Conservation (phyloP, 2,888 invertebrate genomes). For the Dicycla oo region DNA sequence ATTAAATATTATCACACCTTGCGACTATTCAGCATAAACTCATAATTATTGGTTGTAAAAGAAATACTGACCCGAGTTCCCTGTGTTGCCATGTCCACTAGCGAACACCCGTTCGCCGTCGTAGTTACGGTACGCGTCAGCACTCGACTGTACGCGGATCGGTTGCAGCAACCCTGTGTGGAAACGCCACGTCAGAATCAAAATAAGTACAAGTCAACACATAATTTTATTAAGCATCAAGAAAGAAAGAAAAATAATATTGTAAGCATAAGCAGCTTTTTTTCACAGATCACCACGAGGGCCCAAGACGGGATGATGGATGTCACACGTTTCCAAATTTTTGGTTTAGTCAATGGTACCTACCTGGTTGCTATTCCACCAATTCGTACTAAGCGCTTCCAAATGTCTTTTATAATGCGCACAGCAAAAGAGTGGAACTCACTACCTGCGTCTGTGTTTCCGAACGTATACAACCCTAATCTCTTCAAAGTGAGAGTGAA, state of each 20-base stretch:
- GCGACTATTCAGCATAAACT: not conserved
- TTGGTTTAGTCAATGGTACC: too few species aligned
- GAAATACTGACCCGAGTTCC: not conserved
- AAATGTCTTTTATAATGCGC: too few species aligned
- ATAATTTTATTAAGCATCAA: too few species aligned
- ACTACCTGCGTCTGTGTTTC: too few species aligned
- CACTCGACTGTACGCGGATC: constrained; percentile 14
- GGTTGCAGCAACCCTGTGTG: constrained; percentile 13
- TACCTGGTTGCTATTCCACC: too few species aligned
- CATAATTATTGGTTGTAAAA: not conserved
- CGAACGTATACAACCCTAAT: too few species aligned
- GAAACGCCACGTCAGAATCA: not conserved
- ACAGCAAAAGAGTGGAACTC: too few species aligned
- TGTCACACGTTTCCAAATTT: too few species aligned
- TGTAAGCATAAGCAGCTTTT: not conserved
- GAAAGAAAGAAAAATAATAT: not conserved
- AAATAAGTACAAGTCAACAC: not conserved
- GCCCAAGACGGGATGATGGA: too few species aligned
- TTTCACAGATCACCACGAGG: not conserved
- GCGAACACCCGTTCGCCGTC: constrained; percentile 8
- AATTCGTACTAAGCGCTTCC: too few species aligned
- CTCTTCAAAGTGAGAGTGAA: too few species aligned
- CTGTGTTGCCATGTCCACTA: constrained; percentile 22
- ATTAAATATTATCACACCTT: not conserved
- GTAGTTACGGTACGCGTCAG: constrained; percentile 27